Percentiles rank a stretch among this genome's conserved stretches.
phyloP scores from a whole-genome alignment of 2,888 invertebrate species.

The Cryptosula pallasiana region DNA sequence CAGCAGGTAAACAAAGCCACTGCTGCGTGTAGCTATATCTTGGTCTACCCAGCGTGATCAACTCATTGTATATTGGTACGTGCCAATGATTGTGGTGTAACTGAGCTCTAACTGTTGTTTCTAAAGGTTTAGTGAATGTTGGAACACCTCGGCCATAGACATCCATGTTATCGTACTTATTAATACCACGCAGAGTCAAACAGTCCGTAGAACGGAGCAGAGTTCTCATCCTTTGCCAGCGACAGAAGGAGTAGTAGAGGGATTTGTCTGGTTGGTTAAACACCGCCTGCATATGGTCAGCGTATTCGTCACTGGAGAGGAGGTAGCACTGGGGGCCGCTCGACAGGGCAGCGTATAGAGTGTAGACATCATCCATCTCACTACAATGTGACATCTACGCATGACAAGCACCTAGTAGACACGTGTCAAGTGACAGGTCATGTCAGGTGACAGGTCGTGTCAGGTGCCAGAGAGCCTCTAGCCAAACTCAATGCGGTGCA shows the following conservation, averaged over 20 bases:
- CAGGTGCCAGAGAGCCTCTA: no score
- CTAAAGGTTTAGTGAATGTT: neutral
- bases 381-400: no score
- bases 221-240: neutral
- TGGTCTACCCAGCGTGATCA: neutral
- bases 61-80: neutral
- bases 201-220: neutral
- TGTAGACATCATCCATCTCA: slow-evolving; percentile 1
- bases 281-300: neutral
- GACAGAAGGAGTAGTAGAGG: neutral
- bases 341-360: slow-evolving; percentile 9
- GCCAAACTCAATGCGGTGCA: no score
- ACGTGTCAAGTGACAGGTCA: no score
- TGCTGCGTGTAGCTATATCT: neutral
- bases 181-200: neutral
- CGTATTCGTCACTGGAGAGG: neutral
- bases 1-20: neutral
- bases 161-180: neutral
- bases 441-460: no score
- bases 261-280: neutral
- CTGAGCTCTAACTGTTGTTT: neutral
- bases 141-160: neutral
- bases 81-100: neutral
- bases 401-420: no score
- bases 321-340: neutral